Base-by-base conservation (phyloP, 2,113 vertebrate species). In the Sclerurus mexicanus region DNA sequence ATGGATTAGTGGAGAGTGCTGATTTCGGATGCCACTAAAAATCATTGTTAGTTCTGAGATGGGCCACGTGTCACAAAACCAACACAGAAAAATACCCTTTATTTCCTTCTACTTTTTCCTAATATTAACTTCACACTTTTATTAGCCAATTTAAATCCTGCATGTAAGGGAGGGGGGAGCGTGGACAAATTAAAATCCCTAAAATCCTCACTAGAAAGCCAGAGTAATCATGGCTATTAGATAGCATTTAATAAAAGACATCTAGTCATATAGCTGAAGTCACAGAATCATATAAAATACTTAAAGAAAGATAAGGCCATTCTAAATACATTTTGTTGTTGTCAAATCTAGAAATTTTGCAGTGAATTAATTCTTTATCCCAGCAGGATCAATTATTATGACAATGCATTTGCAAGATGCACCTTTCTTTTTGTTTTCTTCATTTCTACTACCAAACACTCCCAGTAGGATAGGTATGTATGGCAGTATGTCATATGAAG, bases 171-270 rank as follows among this genome's bases (percentile, higher is more conserved):
- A 44, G 18, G 44, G 44, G 44, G 44, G 44, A 44, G 3, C 5
- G 19, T 10, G 25, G 39, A 18, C 19, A 46, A 23, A 1, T 0
- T 8, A n/a, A 10, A 7, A n/a, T 31, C 12, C 17, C 25, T 56
- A 17, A 9, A 63, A 25, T 6, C 15, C 9, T 66, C 23, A 23
- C 23, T 60, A 30, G 7, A 31, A 82, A 47, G 11, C 21, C 25
- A 62, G 31, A 73, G 6, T 60, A 64, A 42, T 37, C 47, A 55
- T 1, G 55, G 23, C 1, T 69, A 35, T 46, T 35, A 64, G 8
- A 20, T 6, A 27, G 9, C 2, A 2, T 56, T 75, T 40, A 33
- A 50, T n/a, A 33, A 55, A 77, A 74, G 20, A 72, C 15, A 42
- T 53, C 37, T 16, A n/a, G 11, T 60, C 44, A 9, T 39, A 49